phyloP scores from a whole-genome alignment of 2,888 invertebrate genomes.

The Tiliacea citrago region DNA sequence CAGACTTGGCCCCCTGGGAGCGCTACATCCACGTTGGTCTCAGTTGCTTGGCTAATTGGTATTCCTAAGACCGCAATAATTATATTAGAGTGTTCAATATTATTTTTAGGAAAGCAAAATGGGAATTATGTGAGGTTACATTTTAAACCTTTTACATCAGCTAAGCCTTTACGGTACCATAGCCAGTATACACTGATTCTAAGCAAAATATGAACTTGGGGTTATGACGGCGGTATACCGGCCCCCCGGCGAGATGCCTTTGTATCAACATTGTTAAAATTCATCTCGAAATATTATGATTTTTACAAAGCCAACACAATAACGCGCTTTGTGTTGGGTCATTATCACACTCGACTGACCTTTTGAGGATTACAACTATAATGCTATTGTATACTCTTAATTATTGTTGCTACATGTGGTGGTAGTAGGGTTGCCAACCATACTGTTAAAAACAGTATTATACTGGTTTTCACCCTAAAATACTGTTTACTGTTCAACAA shows the following conservation, averaged over 20 bases:
- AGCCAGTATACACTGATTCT: constrained; percentile 1
- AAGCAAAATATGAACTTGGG: constrained; percentile 7
- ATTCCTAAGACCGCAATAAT: background rate
- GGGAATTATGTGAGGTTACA: background rate
- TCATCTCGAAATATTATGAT: constrained; percentile 55
- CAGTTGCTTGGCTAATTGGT: too few relatives aligned
- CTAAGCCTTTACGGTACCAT: background rate
- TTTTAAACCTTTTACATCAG: background rate
- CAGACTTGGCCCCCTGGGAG: too few relatives aligned
- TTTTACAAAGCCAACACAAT: constrained; percentile 47
- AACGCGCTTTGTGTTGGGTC: constrained; percentile 45
- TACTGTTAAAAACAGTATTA: too few relatives aligned
- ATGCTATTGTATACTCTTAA: constrained; percentile 49
- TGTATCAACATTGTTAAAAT: constrained; percentile 45
- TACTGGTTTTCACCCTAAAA: too few relatives aligned
- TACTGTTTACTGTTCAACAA: too few relatives aligned
- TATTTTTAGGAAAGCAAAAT: background rate
- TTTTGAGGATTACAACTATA: constrained; percentile 51
- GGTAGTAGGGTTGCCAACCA: too few relatives aligned
- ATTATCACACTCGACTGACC: constrained; percentile 57
- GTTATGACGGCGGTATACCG: background rate
- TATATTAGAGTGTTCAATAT: background rate
- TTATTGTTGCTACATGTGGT: constrained; percentile 54
- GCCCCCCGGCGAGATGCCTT: constrained; percentile 44
- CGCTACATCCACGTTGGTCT: too few relatives aligned